phyloP scores from a whole-genome alignment of 2,113 vertebrate genomes.

The Columba janthina region DNA sequence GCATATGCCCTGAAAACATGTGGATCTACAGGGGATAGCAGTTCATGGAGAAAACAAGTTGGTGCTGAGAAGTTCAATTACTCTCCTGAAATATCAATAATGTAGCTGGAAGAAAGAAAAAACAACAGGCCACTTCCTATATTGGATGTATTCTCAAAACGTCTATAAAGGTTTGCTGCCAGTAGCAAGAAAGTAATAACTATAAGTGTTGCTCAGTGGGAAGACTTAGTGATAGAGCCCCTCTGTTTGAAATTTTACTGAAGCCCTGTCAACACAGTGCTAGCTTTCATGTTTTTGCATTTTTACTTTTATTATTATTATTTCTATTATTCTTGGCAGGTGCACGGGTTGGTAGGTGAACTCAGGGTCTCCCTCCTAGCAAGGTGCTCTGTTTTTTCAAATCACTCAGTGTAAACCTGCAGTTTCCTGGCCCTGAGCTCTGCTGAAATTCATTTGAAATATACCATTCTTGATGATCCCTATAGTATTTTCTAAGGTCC shows the following conservation, averaged over 20 bases:
- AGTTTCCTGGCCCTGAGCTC: not conserved
- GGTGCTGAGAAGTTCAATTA: slow-evolving; percentile 75
- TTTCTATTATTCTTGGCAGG: slow-evolving; percentile 59
- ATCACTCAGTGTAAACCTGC: not conserved
- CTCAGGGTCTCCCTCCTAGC: slow-evolving; percentile 11
- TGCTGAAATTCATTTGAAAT: slow-evolving; percentile 2
- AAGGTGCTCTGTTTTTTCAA: slow-evolving; percentile 3
- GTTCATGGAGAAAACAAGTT: slow-evolving; percentile 74
- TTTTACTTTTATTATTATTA: slow-evolving; percentile 52
- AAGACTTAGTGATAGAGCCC: slow-evolving; percentile 49
- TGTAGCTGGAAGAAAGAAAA: slow-evolving; percentile 78
- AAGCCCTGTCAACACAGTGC: slow-evolving; percentile 33
- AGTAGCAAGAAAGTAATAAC: slow-evolving; percentile 78
- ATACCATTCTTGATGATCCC: not conserved
- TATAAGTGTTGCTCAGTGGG: slow-evolving; percentile 76
- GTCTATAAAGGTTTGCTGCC: slow-evolving; percentile 77
- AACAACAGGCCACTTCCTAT: slow-evolving; percentile 82
- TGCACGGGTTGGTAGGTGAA: slow-evolving; percentile 6
- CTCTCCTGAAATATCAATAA: slow-evolving; percentile 79
- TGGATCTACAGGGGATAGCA: slow-evolving; percentile 66
- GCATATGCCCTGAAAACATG: slow-evolving; percentile 60
- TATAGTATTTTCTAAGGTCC: not conserved
- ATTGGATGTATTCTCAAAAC: slow-evolving; percentile 84
- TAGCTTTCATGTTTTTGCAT: slow-evolving; percentile 37
- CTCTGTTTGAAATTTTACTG: slow-evolving; percentile 52